These are phyloP conservation scores for Tanaodytes sp. DNA, from an alignment of 2,888 invertebrate genomes.

Conservation along the genomic window DNA sequence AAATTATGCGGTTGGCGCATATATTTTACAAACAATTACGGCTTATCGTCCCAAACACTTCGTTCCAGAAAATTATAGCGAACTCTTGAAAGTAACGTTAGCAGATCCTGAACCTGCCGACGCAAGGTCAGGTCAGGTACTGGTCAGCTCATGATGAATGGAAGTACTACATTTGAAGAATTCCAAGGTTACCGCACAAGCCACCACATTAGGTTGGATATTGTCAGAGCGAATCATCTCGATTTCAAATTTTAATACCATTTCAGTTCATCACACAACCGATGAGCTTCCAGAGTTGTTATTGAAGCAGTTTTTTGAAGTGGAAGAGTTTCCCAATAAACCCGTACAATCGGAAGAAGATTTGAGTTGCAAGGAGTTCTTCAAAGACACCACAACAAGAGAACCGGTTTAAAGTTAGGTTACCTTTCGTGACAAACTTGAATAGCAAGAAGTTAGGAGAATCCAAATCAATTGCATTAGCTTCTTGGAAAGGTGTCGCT, in stretches of 20 bases:
- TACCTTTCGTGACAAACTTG: background rate
- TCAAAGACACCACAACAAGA: background rate
- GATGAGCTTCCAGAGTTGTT: background rate
- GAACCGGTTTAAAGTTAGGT: background rate
- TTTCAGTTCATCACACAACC: background rate
- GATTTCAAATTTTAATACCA: background rate
- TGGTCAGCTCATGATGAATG: too few species aligned
- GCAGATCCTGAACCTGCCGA: too few species aligned
- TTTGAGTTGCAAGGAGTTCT: background rate
- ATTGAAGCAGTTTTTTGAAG: background rate
- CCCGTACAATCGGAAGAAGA: background rate
- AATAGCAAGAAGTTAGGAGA: background rate
- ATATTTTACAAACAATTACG: background rate
- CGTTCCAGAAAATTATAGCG: background rate
- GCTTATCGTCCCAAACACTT: background rate
- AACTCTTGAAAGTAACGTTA: background rate
- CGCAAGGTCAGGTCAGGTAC: too few species aligned
- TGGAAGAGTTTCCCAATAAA: background rate
- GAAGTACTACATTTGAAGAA: background rate
- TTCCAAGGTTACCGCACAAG: background rate
- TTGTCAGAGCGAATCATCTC: background rate
- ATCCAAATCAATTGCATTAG: background rate
- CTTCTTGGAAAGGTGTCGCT: background rate
- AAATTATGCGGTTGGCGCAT: background rate
- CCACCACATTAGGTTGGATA: background rate